These are phyloP conservation scores for Drosophila koepferae DNA, from an alignment of 2,888 invertebrate genomes.

Conservation along the genomic window DNA sequence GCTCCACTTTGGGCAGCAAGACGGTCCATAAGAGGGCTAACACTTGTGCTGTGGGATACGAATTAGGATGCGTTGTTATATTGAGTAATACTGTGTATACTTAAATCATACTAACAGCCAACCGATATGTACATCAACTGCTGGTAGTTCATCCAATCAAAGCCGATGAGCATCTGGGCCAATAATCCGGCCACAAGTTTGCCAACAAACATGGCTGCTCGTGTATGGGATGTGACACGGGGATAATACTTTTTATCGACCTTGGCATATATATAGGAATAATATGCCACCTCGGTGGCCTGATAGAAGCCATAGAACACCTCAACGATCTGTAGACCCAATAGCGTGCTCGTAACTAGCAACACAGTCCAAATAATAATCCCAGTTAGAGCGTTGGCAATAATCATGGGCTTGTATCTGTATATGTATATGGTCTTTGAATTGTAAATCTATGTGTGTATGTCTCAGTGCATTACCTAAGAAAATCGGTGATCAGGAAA, in stretches of 20 bases:
- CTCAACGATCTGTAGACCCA: conserved; percentile 90
- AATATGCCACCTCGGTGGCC: conserved; percentile 96
- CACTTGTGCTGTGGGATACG: conserved; percentile 86
- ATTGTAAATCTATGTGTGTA: neutral
- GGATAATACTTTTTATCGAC: conserved; percentile 90
- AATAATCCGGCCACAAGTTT: conserved; percentile 88
- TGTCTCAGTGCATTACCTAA: conserved; percentile 80
- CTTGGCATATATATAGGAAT: conserved; percentile 96
- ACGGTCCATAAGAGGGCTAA: conserved; percentile 88
- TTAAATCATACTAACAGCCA: conserved; percentile 85
- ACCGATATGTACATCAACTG: conserved; percentile 90
- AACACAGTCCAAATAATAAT: conserved; percentile 91
- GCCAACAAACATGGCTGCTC: conserved; percentile 90
- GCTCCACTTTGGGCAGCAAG: conserved; percentile 88
- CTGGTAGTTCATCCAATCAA: conserved; percentile 87
- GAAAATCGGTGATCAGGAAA: conserved; percentile 93
- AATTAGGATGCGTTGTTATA: too few relatives aligned
- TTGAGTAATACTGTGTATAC: too few relatives aligned
- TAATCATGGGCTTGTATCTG: conserved; percentile 95
- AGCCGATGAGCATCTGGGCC: conserved; percentile 89
- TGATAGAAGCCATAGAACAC: conserved; percentile 93
- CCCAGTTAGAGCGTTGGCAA: conserved; percentile 90
- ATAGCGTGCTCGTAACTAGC: conserved; percentile 90
- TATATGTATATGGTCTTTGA: neutral
- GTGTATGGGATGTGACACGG: conserved; percentile 90